Conservation (phyloP, 2,797 vertebrate genomes). For the Coreius guichenoti region DNA sequence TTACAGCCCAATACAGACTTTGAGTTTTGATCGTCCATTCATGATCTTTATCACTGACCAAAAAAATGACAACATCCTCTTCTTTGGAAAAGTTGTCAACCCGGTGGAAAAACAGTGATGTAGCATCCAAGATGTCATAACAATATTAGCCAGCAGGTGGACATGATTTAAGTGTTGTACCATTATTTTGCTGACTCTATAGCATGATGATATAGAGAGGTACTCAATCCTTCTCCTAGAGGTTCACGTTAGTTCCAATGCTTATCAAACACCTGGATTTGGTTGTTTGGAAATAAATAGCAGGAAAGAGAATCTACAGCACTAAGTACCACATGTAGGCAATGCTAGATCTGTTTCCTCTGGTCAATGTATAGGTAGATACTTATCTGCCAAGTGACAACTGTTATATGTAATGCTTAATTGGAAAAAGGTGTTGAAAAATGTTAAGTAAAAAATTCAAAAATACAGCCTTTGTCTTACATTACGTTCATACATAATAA, state of each 20-base stretch:
- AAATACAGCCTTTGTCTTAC: not conserved
- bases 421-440: not conserved
- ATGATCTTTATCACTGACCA: slow-evolving; percentile 84
- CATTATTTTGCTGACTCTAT: not conserved
- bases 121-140: not conserved
- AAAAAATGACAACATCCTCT: slow-evolving; percentile 68
- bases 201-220: not conserved
- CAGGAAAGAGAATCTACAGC: not conserved
- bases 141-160: not conserved
- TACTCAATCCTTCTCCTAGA: not conserved
- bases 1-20: slow-evolving; percentile 41
- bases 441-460: not conserved
- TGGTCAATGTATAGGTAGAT: not conserved
- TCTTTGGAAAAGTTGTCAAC: slow-evolving; percentile 58
- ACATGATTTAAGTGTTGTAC: not conserved
- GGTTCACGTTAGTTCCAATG: not conserved
- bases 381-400: not conserved
- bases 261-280: not conserved
- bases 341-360: not conserved
- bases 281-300: not conserved
- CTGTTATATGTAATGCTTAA: not conserved
- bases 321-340: not conserved
- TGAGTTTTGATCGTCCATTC: slow-evolving; percentile 85
- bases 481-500: not conserved
- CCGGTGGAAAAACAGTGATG: slow-evolving; percentile 40